A percentile compares a stretch with the other conserved stretches of the same genome.
Conservation (phyloP, 2,113 vertebrate species). For the Polypterus bichir region DNA sequence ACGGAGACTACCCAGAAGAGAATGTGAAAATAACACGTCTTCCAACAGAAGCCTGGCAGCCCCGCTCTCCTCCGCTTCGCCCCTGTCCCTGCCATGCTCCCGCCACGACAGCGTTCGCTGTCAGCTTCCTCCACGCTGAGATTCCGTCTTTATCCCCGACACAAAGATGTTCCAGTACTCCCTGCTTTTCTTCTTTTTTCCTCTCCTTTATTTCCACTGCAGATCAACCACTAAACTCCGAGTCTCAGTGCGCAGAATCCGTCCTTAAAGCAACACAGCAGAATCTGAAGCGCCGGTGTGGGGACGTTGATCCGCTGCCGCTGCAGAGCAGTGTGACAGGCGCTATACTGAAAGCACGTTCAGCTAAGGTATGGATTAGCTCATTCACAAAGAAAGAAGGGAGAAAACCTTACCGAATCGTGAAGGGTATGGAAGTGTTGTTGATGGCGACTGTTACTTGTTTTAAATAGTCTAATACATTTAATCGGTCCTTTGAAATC, state of each 20-base stretch:
- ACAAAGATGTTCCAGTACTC: constrained; percentile 14
- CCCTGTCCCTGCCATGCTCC: constrained; percentile 43
- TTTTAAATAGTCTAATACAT: too few relatives aligned
- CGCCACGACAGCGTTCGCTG: constrained; percentile 13
- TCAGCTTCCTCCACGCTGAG: constrained; percentile 30
- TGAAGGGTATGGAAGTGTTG: too few relatives aligned
- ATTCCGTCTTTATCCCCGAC: constrained; percentile 31
- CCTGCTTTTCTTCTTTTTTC: constrained; percentile 18
- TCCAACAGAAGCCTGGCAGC: constrained; percentile 48
- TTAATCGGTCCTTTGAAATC: too few relatives aligned
- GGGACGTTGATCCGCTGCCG: too few relatives aligned
- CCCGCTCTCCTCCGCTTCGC: constrained; percentile 37
- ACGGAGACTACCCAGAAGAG: constrained; percentile 52
- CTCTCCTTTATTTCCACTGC: constrained; percentile 23
- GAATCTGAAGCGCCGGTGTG: too few relatives aligned
- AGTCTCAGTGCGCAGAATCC: constrained; percentile 36
- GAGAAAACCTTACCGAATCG: too few relatives aligned
- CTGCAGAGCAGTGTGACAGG: too few relatives aligned
- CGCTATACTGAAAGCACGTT: too few relatives aligned
- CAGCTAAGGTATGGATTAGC: too few relatives aligned
- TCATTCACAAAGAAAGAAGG: too few relatives aligned
- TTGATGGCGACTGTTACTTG: too few relatives aligned
- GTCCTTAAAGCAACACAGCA: constrained; percentile 19
- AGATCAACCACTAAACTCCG: constrained; percentile 22
- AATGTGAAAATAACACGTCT: constrained; percentile 48